Base-by-base conservation (phyloP, 2,888 invertebrate genomes). In the Subacronicta megacephala region DNA sequence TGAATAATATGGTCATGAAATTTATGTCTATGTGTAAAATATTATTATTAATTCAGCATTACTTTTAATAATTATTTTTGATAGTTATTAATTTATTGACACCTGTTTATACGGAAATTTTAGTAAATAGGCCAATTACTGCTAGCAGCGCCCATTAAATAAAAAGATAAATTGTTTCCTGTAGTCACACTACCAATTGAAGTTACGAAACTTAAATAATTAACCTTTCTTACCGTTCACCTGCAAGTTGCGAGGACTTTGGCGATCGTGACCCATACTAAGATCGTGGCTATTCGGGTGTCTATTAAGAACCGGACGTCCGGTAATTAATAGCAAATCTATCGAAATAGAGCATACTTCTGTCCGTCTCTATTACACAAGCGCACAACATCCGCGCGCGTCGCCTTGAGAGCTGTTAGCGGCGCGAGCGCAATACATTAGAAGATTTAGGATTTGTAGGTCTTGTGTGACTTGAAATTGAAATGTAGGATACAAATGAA, bases 401-500 rank as follows among this genome's bases (percentile, higher is more conserved):
- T 81, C 66, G 65, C 85, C 87, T 86, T 85, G 81, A 75, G 62
- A 66, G 20, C 70, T 71, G 74, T 78, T 78, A 78, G 71, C 72
- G 57, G 51, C 64, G 61, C 60, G 49, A 31, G 62, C 50, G 37
- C 46, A 54, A 23, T 26, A 47, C 53, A 18, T 51, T 26, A 37
- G 7, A 31, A 51, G 66, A 59, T 71, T 67, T 71, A 33, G 17
- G 53, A 71, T 51, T 54, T 71, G 43, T 59, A 33, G 58, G 42
- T 50, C 45, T 38, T 36, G 20, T 40, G 26, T 47, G 40, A 65
- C 36, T 41, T 26, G n/a, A 20, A 40, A 47, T 29, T 29, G 26
- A 29, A 29, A 29, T 29, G 12, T n/a, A n/a, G n/a, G n/a, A n/a
- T n/a, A n/a, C n/a, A n/a, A n/a, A n/a, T n/a, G n/a, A n/a, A n/a